phyloP scores from a whole-genome alignment of 2,797 vertebrate genomes.

The Lutjanus campechanus region DNA sequence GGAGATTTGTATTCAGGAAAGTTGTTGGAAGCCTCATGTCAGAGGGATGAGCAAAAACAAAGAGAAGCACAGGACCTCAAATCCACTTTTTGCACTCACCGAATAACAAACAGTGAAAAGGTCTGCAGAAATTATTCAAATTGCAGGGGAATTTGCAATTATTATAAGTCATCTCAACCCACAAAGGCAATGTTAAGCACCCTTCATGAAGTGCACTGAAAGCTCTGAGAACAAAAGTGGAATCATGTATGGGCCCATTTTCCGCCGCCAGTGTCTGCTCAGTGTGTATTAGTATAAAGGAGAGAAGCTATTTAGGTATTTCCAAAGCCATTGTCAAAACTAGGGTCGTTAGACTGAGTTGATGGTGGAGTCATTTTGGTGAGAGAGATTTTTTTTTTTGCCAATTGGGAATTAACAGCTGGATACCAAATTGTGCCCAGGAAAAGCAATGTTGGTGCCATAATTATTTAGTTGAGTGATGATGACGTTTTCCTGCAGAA shows the following conservation, averaged over 20 bases:
- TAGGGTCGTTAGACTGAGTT: conserved; percentile 37
- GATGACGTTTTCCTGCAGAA: neutral
- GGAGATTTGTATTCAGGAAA: conserved; percentile 65
- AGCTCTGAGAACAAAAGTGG: conserved; percentile 70
- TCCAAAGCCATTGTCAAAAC: conserved; percentile 56
- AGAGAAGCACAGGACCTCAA: conserved; percentile 58
- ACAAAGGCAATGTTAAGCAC: conserved; percentile 78
- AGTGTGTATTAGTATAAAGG: conserved; percentile 40
- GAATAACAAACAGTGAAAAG: conserved; percentile 71
- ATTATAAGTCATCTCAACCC: conserved; percentile 80
- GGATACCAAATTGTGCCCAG: conserved; percentile 13
- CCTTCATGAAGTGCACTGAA: conserved; percentile 71
- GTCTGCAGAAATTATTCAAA: conserved; percentile 81
- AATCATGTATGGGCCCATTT: conserved; percentile 58
- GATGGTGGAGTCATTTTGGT: conserved; percentile 19
- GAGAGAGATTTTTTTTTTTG: conserved; percentile 1
- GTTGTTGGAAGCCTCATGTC: conserved; percentile 61
- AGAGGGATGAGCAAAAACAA: conserved; percentile 69
- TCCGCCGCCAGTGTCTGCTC: conserved; percentile 43
- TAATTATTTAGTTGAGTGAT: conserved; percentile 6
- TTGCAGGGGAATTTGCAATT: conserved; percentile 80
- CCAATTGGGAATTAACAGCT: conserved; percentile 25
- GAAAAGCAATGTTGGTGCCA: neutral
- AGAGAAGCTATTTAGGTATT: conserved; percentile 52
- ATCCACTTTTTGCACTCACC: conserved; percentile 67